These are phyloP conservation scores for Gila robusta DNA, from an alignment of 2,797 vertebrate genomes.

Conservation along the genomic window DNA sequence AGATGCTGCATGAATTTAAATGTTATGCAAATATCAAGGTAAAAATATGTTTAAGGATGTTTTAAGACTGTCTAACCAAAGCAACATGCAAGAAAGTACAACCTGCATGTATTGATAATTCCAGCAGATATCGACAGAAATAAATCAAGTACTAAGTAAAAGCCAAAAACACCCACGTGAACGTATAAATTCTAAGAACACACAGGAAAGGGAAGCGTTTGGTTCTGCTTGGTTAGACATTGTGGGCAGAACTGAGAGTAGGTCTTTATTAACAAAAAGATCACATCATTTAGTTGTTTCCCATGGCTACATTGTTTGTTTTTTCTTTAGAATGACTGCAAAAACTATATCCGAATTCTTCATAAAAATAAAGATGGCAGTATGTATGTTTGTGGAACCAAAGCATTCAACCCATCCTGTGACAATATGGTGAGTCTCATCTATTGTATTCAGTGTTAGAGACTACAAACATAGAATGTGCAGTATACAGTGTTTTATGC, in stretches of 20 bases:
- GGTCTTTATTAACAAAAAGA: too few species aligned
- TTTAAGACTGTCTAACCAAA: too few species aligned
- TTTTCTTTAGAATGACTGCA: conserved; percentile 79
- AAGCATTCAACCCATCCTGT: conserved; percentile 82
- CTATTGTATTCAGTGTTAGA: not conserved
- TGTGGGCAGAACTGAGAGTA: not conserved
- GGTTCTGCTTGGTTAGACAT: not conserved
- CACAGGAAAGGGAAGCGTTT: not conserved
- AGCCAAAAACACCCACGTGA: not conserved
- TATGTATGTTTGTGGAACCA: conserved; percentile 84
- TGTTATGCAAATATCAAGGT: not conserved
- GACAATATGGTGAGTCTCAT: conserved; percentile 78
- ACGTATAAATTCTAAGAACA: not conserved
- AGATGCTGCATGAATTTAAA: not conserved
- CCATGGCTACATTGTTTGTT: not conserved
- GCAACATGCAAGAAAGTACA: not conserved
- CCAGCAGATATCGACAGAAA: not conserved
- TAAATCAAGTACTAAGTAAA: not conserved
- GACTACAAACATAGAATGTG: not conserved
- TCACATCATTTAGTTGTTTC: not conserved
- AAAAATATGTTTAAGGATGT: not conserved
- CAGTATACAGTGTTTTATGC: not conserved
- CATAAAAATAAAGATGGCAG: conserved; percentile 71
- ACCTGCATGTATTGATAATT: not conserved
- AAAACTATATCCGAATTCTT: conserved; percentile 83